Evolutionary conservation across 2,888 invertebrate species (phyloP).

Genomic region (Sericinus montela): DNA sequence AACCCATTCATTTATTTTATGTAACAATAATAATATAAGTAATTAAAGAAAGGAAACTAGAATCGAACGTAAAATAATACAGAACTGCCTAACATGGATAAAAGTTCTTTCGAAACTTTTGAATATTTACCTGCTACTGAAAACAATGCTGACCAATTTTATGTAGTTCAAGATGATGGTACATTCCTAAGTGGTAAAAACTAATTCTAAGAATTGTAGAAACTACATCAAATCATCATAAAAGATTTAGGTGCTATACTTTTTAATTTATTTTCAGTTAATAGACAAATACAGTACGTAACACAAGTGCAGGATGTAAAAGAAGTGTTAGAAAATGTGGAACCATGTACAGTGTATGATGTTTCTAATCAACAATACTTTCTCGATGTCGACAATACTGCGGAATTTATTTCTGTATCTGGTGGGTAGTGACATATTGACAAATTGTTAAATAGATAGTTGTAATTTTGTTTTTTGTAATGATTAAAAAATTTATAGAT

Average conservation of each 20-base stretch:
- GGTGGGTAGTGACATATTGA: too few species aligned
- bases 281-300: constrained; percentile 56
- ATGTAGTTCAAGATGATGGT: constrained; percentile 63
- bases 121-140: constrained; percentile 47
- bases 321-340: constrained; percentile 37
- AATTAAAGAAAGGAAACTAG: too few species aligned
- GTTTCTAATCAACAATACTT: constrained; percentile 53
- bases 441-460: too few species aligned
- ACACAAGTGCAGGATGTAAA: constrained; percentile 49
- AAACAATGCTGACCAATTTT: constrained; percentile 47
- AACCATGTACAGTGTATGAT: constrained; percentile 50
- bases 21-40: too few species aligned
- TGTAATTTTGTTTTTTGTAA: too few species aligned
- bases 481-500: too few species aligned
- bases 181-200: constrained; percentile 48
- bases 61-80: too few species aligned
- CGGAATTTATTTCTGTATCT: constrained; percentile 47
- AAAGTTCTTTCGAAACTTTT: constrained; percentile 53
- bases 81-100: constrained; percentile 43
- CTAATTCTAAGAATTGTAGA: too few species aligned
- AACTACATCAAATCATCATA: too few species aligned
- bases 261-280: constrained; percentile 42
- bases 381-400: constrained; percentile 52
- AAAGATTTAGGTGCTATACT: too few species aligned
- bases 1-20: too few species aligned